Percentiles rank a stretch among this genome's conserved stretches.
These are phyloP conservation scores for Lymantria monacha DNA, from an alignment of 2,888 invertebrate genomes.

Conservation along the genomic window DNA sequence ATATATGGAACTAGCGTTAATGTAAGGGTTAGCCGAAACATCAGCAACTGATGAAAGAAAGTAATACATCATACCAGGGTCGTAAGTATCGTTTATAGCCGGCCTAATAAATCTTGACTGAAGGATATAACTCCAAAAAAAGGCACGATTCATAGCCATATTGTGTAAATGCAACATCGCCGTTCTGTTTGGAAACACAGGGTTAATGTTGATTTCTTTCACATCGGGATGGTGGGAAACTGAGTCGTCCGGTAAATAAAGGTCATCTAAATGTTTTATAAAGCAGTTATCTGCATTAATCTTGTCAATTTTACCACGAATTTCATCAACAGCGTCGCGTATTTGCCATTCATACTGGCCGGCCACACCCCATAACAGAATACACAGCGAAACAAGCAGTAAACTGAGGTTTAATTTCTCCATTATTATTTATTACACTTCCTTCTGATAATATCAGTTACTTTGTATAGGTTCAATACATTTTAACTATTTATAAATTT, in stretches of 20 bases:
- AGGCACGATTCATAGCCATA: constrained; percentile 97
- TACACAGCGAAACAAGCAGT: constrained; percentile 62
- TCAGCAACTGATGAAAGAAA: constrained; percentile 97
- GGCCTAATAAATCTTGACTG: constrained; percentile 95
- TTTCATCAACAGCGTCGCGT: constrained; percentile 94
- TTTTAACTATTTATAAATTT: constrained; percentile 4
- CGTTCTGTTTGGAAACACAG: constrained; percentile 96
- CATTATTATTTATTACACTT: constrained; percentile 47
- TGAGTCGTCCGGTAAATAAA: constrained; percentile 91
- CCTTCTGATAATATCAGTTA: constrained; percentile 7
- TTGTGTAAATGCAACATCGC: constrained; percentile 96
- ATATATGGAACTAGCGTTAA: constrained; percentile 96
- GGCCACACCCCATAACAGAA: constrained; percentile 84
- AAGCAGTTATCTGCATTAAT: constrained; percentile 94
- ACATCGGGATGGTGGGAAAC: constrained; percentile 96
- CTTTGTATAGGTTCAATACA: constrained; percentile 9
- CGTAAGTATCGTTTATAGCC: constrained; percentile 95
- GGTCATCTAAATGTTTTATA: constrained; percentile 91
- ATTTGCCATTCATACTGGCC: constrained; percentile 96
- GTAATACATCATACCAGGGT: constrained; percentile 99
- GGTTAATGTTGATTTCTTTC: constrained; percentile 96
- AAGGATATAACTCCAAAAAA: constrained; percentile 97
- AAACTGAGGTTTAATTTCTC: constrained; percentile 57
- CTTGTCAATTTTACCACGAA: constrained; percentile 91
- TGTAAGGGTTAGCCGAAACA: constrained; percentile 94